Conservation (phyloP, 2,888 invertebrate species). For the Drosophila meridiana region DNA sequence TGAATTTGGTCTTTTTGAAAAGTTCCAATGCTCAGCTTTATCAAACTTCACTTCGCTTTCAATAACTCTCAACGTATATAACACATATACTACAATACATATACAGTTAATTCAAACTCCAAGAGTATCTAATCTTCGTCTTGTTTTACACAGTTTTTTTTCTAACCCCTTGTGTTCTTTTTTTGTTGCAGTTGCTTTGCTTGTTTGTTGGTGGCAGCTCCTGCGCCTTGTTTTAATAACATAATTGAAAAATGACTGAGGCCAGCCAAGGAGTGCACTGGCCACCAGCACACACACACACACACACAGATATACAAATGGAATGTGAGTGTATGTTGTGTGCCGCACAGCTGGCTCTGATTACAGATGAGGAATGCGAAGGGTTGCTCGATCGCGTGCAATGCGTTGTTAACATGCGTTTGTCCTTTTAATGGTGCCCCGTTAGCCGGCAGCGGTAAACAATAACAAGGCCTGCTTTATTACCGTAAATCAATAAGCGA, state of each 20-base stretch:
- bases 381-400: constrained; percentile 70
- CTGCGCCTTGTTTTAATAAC: constrained; percentile 74
- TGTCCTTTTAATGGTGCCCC: constrained; percentile 63
- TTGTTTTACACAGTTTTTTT: no score
- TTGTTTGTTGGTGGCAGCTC: constrained; percentile 40
- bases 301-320: constrained; percentile 22
- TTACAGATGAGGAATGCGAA: constrained; percentile 40
- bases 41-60: no score
- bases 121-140: constrained; percentile 1
- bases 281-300: neutral
- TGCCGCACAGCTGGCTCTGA: constrained; percentile 57
- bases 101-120: no score
- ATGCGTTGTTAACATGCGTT: constrained; percentile 68
- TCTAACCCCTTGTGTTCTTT: neutral
- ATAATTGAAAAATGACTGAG: constrained; percentile 77
- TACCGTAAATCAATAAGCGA: constrained; percentile 72
- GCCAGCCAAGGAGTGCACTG: constrained; percentile 26
- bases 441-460: constrained; percentile 43
- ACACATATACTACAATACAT: no score
- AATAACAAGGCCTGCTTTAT: constrained; percentile 48
- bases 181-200: neutral
- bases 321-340: constrained; percentile 48
- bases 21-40: no score
- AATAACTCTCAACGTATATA: no score
- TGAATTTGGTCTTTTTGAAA: no score